Evolutionary conservation across 2,113 vertebrate species (phyloP), one percentile per base, ranked within the genome.

Genomic region (Ptilonorhynchus violaceus): DNA sequence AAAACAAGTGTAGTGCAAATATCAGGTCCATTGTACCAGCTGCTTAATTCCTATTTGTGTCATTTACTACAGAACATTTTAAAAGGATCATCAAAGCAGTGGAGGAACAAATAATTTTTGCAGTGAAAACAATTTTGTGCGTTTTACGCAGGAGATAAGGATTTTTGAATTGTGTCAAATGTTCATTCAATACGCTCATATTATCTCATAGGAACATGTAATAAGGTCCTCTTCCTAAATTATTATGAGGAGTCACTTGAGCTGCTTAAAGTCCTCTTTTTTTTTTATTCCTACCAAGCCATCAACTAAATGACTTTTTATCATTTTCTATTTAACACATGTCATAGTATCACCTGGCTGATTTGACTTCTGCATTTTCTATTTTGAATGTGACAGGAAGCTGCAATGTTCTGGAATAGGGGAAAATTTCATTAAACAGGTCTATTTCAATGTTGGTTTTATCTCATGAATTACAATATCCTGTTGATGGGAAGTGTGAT

Each of bases 381-480:
- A 14, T 85, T 95, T 78, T 64, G 68, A 88, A 77, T 46, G 31
- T 86, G 76, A 87, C 56, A 87, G 86, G 92, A 96, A 85, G n/a
- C 44, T 78, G 60, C 47, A 72, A 39, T 37, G 58, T 64, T 59
- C 20, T 4, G 37, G 33, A 95, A 87, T 49, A 81, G 67, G 46
- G 42, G 27, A 73, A 95, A 74, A 84, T 73, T 66, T 93, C 66
- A 93, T 92, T 92, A 87, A 93, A 68, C 28, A n/a, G 31, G 24
- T 72, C 85, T 87, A 53, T 84, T 86, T 90, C 85, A 64, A 7
- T 75, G 31, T 60, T 64, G 37, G 10, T n/a, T 94, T 92, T 96
- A 94, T 91, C 93, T 93, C 92, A 81, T 53, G 73, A 93, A 76
- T 96, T 75, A 87, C 67, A 96, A 94, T 94, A 92, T 87, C 64